These are phyloP conservation scores for Diarsia brunnea DNA, from an alignment of 2,888 invertebrate species.

Conservation along the genomic window DNA sequence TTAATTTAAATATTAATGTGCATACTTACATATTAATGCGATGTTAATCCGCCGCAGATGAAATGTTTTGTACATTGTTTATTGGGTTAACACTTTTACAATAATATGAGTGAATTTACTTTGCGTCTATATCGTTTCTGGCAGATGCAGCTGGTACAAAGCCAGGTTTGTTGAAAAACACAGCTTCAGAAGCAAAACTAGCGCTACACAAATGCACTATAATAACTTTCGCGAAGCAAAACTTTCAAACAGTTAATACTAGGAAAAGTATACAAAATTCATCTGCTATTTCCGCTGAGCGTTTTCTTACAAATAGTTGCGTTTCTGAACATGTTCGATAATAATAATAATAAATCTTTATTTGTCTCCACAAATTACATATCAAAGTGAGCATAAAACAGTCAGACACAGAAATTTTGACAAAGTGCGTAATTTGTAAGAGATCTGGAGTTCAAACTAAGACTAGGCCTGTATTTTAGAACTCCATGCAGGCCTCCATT, in stretches of 20 bases:
- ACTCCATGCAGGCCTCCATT: too few relatives aligned
- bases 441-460: too few relatives aligned
- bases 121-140: slow-evolving; percentile 24
- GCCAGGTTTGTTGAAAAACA: slow-evolving; percentile 18
- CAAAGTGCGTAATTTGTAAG: too few relatives aligned
- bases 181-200: not conserved
- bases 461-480: too few relatives aligned
- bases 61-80: slow-evolving; percentile 31
- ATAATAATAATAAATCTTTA: too few relatives aligned
- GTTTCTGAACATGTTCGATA: slow-evolving; percentile 6
- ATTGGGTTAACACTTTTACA: slow-evolving; percentile 30
- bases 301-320: slow-evolving; percentile 1
- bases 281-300: slow-evolving; percentile 1
- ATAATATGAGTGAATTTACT: slow-evolving; percentile 35
- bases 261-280: slow-evolving; percentile 6
- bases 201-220: not conserved
- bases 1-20: slow-evolving; percentile 52
- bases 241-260: slow-evolving; percentile 2
- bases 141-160: slow-evolving; percentile 33
- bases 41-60: slow-evolving; percentile 25
- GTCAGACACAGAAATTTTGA: too few relatives aligned
- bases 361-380: too few relatives aligned
- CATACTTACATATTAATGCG: slow-evolving; percentile 40
- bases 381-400: too few relatives aligned
- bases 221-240: not conserved